phyloP scores from a whole-genome alignment of 2,797 vertebrate species.

The Pantherophis vulpinus region DNA sequence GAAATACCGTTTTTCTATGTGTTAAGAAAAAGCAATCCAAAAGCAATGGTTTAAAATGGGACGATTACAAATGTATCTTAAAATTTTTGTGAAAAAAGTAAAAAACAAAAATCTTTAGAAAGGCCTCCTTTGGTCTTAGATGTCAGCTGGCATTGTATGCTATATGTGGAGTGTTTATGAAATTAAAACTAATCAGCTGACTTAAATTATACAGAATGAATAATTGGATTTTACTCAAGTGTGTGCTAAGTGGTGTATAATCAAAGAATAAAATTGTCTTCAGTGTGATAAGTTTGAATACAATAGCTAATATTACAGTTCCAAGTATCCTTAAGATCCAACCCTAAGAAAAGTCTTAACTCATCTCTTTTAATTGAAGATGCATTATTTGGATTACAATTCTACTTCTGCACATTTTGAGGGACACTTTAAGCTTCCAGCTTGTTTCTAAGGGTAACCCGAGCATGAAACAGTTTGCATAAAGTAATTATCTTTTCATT shows the following conservation, averaged over 20 bases:
- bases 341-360: not conserved
- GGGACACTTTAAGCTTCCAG: not conserved
- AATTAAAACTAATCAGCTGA: not conserved
- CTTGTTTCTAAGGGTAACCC: not conserved
- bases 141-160: not conserved
- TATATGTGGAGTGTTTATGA: not conserved
- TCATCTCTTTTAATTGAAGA: not conserved
- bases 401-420: not conserved
- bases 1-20: not conserved
- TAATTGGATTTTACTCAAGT: not conserved
- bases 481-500: not conserved
- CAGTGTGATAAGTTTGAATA: not conserved
- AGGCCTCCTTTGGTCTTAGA: not conserved
- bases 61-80: not conserved
- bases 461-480: not conserved
- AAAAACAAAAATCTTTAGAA: not conserved
- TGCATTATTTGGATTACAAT: not conserved
- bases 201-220: not conserved
- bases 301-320: not conserved
- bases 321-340: not conserved
- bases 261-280: not conserved
- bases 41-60: not conserved
- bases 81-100: not conserved
- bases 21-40: not conserved
- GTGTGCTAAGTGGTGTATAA: not conserved